These are phyloP conservation scores for Felis catus DNA, from an alignment of 2,113 vertebrate species.

Conservation along the genomic window F.catus_Fca126_mat1.0 CM031412.1:64930001-64930500, in stretches of 20 bases:
- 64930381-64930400: too few species aligned
- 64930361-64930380: too few species aligned
- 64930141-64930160: not conserved
- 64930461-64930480: not conserved
- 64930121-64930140: not conserved
- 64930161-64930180: too few species aligned
- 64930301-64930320: too few species aligned
- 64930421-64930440: too few species aligned
- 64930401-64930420: too few species aligned
- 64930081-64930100: not conserved
- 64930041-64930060: not conserved
- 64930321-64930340: too few species aligned
- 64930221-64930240: not conserved
- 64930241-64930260: not conserved
- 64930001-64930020: not conserved
- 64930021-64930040: not conserved
- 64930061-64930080: not conserved
- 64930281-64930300: too few species aligned
- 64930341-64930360: too few species aligned
- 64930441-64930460: not conserved
- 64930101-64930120: not conserved
- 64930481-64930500: not conserved
- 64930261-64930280: not conserved
- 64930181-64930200: not conserved
- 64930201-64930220: not conserved